Evolutionary conservation across 2,797 vertebrate genomes (phyloP).

Genomic region (Sylvia borin): DNA sequence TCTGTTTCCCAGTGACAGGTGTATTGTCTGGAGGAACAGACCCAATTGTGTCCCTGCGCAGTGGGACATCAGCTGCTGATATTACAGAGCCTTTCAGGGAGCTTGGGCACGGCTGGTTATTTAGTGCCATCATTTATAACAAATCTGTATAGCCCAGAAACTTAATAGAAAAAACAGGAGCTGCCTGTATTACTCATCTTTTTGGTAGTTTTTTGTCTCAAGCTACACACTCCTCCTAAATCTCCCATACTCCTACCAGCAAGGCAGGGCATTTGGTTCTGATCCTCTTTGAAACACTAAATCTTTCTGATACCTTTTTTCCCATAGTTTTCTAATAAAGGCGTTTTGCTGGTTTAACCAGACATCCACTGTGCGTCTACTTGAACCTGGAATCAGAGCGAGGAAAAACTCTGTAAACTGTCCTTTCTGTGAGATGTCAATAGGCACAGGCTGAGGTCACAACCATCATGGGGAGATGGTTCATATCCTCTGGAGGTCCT

Average conservation of each 20-base stretch:
- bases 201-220: neutral
- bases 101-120: neutral
- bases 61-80: slow-evolving; percentile 64
- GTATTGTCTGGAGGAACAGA: slow-evolving; percentile 77
- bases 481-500: neutral
- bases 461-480: fast-evolving
- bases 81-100: slow-evolving; percentile 24
- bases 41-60: slow-evolving; percentile 48
- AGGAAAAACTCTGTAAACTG: neutral
- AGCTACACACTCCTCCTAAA: neutral
- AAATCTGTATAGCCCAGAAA: slow-evolving; percentile 41
- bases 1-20: slow-evolving; percentile 75
- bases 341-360: neutral
- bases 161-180: neutral
- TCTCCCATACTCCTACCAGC: neutral
- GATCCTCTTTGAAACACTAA: neutral
- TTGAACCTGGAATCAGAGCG: neutral
- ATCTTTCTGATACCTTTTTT: neutral
- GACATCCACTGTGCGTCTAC: neutral
- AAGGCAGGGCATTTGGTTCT: neutral
- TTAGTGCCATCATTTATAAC: slow-evolving; percentile 37
- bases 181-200: neutral
- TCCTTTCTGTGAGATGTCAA: fast-evolving
- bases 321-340: neutral
- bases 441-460: fast-evolving